Base-by-base conservation (phyloP, 2,888 invertebrate genomes). In the Stenurella melanura region DNA sequence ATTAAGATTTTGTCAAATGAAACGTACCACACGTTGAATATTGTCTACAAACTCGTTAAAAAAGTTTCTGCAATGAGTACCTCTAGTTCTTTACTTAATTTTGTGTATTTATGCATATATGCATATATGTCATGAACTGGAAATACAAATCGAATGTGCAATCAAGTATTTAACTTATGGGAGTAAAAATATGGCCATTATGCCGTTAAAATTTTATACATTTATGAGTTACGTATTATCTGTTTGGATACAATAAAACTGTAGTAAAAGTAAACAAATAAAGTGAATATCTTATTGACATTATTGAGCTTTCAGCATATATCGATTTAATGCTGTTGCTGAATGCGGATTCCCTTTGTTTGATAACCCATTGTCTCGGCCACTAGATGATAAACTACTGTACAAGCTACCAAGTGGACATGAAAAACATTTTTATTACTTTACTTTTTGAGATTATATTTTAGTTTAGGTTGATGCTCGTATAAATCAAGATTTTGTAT, bases 251-350 rank as follows among this genome's bases (percentile, higher is more conserved):
- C 79, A 83, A 82, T 80, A 80, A 82, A 82, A 82, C 68, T 82
- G 80, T 76, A 76, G 77, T 76, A 74, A 81, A 83, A 78, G 83
- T 80, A 81, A 83, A 84, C 82, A 84, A 80, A 82, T 83, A 80
- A 81, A 83, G 83, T 82, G 83, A 80, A 82, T 83, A 83, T 82
- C 80, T 77, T 84, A 84, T 84, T 85, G 85, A 83, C 84, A 83
- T 81, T 80, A 84, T 83, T 81, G 81, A 80, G 84, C 83, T 83
- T 82, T 84, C 82, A 81, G 80, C 81, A 77, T 74, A 78, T 79
- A 82, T 83, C 81, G 82, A 79, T 75, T 82, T 75, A 74, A 79
- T 77, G 80, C 74, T 78, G 61, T 74, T 75, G 75, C 76, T 78
- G 80, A 74, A 82, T 78, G 79, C 68, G 71, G 79, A 78, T 79